Evolutionary conservation across 2,113 vertebrate genomes (phyloP).

Genomic region (Carassius auratus): DNA sequence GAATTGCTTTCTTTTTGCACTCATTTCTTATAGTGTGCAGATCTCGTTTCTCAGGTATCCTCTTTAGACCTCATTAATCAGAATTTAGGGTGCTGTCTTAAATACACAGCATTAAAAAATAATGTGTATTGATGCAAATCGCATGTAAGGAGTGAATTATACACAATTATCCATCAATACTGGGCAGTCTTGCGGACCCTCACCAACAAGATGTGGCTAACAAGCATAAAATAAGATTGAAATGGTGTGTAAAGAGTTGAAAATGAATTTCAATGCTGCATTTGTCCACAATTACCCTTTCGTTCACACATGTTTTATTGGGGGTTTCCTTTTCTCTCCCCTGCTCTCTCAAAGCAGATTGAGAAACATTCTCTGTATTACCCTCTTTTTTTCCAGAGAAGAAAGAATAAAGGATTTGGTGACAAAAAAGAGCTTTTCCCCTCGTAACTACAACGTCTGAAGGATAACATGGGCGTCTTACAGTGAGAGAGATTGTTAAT

Average conservation of each 20-base stretch:
- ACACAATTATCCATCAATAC: constrained; percentile 98
- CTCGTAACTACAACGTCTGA: constrained; percentile 73
- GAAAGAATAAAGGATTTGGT: constrained; percentile 94
- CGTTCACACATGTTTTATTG: constrained; percentile 99
- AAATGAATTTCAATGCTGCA: constrained; percentile 99
- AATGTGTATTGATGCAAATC: constrained; percentile 90
- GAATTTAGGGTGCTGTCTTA: constrained; percentile 83
- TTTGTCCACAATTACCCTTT: constrained; percentile 99
- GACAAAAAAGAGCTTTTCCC: constrained; percentile 84
- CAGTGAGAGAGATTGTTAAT: constrained; percentile 81
- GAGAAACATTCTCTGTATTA: constrained; percentile 95
- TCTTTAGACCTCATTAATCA: constrained; percentile 78
- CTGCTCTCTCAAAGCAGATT: constrained; percentile 93
- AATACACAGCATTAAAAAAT: constrained; percentile 85
- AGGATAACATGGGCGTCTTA: constrained; percentile 80
- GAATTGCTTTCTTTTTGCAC: constrained; percentile 1
- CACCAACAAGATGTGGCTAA: constrained; percentile 99
- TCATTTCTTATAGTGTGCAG: constrained; percentile 20
- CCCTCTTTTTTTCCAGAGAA: constrained; percentile 76
- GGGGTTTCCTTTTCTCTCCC: constrained; percentile 70
- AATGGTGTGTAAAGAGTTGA: constrained; percentile 99
- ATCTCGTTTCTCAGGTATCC: background rate
- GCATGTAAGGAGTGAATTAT: constrained; percentile 96
- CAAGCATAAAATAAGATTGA: constrained; percentile 99
- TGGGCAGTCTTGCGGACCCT: constrained; percentile 95